These are phyloP conservation scores for Rhinogobio ventralis DNA, from an alignment of 2,797 vertebrate genomes.

Conservation along the genomic window DNA sequence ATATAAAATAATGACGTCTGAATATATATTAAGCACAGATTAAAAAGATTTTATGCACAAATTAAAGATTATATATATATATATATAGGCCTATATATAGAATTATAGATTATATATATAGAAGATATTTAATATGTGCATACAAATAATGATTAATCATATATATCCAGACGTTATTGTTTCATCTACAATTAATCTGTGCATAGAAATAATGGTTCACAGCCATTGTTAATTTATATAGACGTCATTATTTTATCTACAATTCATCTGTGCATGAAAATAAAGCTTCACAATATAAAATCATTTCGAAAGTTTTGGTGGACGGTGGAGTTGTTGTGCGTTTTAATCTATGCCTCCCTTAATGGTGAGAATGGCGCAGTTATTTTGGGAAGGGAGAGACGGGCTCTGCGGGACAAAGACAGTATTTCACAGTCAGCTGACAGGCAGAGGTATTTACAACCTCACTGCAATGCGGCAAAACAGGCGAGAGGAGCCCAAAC, in stretches of 20 bases:
- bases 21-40: background rate
- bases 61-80: no score
- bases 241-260: background rate
- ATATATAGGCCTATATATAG: no score
- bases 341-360: constrained; percentile 23
- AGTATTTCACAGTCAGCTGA: constrained; percentile 96
- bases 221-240: background rate
- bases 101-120: background rate
- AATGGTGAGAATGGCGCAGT: constrained; percentile 54
- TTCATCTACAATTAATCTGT: background rate
- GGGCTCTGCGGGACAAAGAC: constrained; percentile 92
- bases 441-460: constrained; percentile 99
- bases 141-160: background rate
- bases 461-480: constrained; percentile 96
- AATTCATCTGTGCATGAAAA: background rate
- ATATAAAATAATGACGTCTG: background rate
- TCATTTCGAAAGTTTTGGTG: background rate
- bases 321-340: background rate
- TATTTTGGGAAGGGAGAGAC: constrained; percentile 76
- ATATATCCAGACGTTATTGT: background rate
- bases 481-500: constrained; percentile 73
- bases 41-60: background rate
- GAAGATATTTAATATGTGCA: background rate
- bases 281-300: background rate
- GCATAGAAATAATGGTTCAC: background rate